These are phyloP conservation scores for Suncus etruscus DNA, from an alignment of 2,113 vertebrate species.

Conservation along the genomic window DNA sequence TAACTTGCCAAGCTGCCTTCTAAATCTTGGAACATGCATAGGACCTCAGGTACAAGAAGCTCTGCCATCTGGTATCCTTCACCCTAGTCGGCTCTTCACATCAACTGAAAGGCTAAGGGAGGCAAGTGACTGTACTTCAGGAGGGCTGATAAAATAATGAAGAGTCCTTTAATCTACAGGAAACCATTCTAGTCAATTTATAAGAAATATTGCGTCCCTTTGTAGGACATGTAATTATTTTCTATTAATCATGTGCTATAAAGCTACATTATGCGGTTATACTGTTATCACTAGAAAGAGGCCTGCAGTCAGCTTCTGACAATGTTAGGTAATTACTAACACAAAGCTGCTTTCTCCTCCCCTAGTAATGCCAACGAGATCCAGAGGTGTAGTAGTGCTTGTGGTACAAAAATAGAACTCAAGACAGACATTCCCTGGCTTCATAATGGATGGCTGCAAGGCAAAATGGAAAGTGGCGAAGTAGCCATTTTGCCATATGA, in stretches of 20 bases:
- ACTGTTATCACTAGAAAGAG: slow-evolving; percentile 91
- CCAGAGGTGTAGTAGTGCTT: slow-evolving; percentile 87
- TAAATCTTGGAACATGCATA: slow-evolving; percentile 47
- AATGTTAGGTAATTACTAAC: slow-evolving; percentile 92
- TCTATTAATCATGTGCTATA: slow-evolving; percentile 93
- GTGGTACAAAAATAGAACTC: slow-evolving; percentile 87
- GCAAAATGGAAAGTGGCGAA: slow-evolving; percentile 76
- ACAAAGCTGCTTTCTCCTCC: slow-evolving; percentile 90
- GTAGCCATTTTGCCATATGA: slow-evolving; percentile 4
- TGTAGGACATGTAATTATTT: slow-evolving; percentile 92
- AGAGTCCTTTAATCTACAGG: slow-evolving; percentile 92
- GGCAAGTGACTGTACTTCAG: slow-evolving; percentile 87
- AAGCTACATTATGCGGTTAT: slow-evolving; percentile 91
- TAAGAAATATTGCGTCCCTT: slow-evolving; percentile 93
- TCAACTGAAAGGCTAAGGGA: slow-evolving; percentile 82
- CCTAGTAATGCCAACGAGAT: slow-evolving; percentile 88
- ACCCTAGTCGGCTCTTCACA: slow-evolving; percentile 82
- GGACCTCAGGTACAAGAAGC: slow-evolving; percentile 81
- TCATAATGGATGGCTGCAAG: slow-evolving; percentile 87
- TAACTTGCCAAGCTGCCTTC: slow-evolving; percentile 38
- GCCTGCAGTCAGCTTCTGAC: slow-evolving; percentile 91
- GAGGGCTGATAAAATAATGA: slow-evolving; percentile 92
- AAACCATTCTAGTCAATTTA: slow-evolving; percentile 92
- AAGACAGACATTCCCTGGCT: slow-evolving; percentile 86
- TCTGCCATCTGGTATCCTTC: slow-evolving; percentile 87